Evolutionary conservation across 2,113 vertebrate genomes (phyloP), one percentile per base, ranked within the genome.

Genomic region (Ceyx cyanopectus): DNA sequence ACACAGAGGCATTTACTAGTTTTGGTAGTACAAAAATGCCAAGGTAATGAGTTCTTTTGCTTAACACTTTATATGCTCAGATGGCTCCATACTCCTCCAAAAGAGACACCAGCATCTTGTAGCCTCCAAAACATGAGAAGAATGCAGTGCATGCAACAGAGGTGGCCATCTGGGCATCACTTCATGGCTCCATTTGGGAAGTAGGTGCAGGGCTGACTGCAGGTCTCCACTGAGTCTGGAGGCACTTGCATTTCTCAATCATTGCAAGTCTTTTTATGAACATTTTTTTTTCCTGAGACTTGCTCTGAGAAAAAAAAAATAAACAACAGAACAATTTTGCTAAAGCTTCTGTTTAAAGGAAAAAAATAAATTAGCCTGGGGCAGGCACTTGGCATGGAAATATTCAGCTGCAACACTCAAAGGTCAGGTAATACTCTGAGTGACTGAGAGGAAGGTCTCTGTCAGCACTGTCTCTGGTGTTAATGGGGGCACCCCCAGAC

Each of bases 241-340:
- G 60, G 32, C 0, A 0, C 19, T 51, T 62, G 37, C 22, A 22
- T 53, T 95, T 93, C 77, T 89, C 61, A 50, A 81, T 50, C 27
- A 19, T 1, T 57, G 70, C 20, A 66, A 45, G 67, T 29, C 15
- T 37, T 91, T 65, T 70, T 54, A 65, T 43, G 84, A 87, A 79
- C 41, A 19, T 79, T 67, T 58, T 92, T 37, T 37, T 95, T 89
- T 29, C 80, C 50, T 63, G 45, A 78, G n/a, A 66, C 74, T 90
- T 1, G 0, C 74, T 85, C 83, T 50, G 60, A 87, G 66, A 50
- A 50, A 50, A 37, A 50, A 50, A 37, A 37, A 37, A 37, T 10
- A 94, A 95, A 93, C 22, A 83, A 78, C 69, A 68, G 92, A 93
- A 92, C 27, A 89, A 66, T 92, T 96, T 76, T 75, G 37, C 86